These are phyloP conservation scores for Gymnorhina tibicen DNA, from an alignment of 2,113 vertebrate species.

Conservation along the genomic window DNA sequence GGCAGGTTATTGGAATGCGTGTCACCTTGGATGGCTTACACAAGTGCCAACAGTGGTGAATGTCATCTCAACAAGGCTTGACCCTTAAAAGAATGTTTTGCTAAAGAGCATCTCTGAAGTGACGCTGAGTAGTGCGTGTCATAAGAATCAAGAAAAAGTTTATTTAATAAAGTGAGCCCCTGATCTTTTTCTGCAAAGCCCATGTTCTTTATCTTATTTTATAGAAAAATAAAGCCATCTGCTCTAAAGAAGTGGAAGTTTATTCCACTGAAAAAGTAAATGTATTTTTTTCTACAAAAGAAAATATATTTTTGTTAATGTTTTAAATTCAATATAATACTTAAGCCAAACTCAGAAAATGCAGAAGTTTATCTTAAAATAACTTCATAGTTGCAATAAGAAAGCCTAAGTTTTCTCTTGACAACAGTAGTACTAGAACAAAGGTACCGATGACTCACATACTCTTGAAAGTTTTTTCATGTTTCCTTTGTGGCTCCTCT, in stretches of 20 bases:
- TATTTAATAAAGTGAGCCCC: neutral
- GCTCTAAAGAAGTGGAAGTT: neutral
- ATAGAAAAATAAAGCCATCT: neutral
- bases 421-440: neutral
- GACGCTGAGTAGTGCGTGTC: accelerated
- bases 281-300: neutral
- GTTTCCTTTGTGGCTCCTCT: constrained; percentile 27
- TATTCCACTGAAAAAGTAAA: neutral
- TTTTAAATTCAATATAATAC: neutral
- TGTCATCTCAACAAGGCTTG: neutral
- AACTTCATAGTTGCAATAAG: neutral
- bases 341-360: neutral
- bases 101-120: neutral
- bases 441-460: constrained; percentile 20
- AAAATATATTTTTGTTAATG: neutral
- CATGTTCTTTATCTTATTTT: neutral
- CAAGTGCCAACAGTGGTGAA: neutral
- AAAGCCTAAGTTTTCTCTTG: neutral
- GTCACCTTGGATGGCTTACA: neutral
- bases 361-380: constrained; percentile 6
- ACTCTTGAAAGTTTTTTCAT: neutral
- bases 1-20: neutral
- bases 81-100: neutral
- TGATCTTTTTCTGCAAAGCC: neutral
- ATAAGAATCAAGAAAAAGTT: neutral